These are phyloP conservation scores for Formicarius rufipectus DNA, from an alignment of 2,113 vertebrate species.

Conservation along the genomic window DNA sequence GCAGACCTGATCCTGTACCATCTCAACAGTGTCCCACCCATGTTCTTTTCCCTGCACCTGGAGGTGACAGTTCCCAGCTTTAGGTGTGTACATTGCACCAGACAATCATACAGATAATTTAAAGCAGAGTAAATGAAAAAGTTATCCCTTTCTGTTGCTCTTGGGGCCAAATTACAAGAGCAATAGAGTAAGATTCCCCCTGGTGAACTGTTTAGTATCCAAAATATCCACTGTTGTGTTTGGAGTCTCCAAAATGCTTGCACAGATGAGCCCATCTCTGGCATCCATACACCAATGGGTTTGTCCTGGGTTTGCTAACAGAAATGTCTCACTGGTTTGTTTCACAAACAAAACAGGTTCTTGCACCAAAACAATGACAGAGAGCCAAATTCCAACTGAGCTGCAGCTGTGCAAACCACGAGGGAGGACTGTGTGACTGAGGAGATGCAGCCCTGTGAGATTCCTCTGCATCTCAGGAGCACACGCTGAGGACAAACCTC, in stretches of 20 bases:
- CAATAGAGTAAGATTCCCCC: not conserved
- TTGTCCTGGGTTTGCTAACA: not conserved
- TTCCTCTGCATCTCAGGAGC: not conserved
- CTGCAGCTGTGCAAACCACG: conserved; percentile 8
- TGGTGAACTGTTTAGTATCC: not conserved
- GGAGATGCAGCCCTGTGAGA: not conserved
- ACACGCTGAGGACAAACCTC: not conserved
- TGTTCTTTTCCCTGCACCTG: not conserved
- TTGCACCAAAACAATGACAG: conserved; percentile 16
- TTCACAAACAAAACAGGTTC: conserved; percentile 17
- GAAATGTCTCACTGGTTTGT: not conserved
- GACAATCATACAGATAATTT: not conserved
- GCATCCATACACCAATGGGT: not conserved
- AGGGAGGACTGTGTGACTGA: not conserved
- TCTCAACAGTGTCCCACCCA: not conserved
- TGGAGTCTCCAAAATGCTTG: not conserved
- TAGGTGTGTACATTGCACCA: not conserved
- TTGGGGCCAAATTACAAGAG: not conserved
- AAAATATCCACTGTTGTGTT: not conserved
- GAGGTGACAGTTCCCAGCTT: not conserved
- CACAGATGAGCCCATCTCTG: not conserved
- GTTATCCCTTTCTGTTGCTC: not conserved
- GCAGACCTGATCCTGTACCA: not conserved
- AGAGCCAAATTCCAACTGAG: conserved; percentile 5
- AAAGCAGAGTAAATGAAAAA: not conserved